Conservation (phyloP, 2,797 vertebrate species). For the Eidolon dupreanum region DNA sequence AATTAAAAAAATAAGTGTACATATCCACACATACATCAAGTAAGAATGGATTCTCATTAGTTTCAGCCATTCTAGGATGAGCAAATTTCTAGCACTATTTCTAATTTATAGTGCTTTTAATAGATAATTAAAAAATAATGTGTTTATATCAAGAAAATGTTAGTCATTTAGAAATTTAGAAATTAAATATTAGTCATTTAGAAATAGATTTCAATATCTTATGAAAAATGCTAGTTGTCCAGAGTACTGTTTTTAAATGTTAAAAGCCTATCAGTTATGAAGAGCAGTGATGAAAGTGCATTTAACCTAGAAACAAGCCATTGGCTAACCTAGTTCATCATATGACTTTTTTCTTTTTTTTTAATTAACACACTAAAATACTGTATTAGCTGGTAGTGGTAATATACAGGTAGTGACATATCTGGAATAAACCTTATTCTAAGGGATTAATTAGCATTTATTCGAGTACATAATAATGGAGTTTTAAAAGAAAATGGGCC, state of each 20-base stretch:
- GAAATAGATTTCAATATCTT: neutral
- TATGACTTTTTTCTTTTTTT: slow-evolving; percentile 27
- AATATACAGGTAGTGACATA: slow-evolving; percentile 47
- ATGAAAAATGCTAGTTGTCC: neutral
- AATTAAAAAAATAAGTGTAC: neutral
- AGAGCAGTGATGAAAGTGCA: neutral
- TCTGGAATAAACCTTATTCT: slow-evolving; percentile 33
- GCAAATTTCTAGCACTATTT: neutral
- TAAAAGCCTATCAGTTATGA: neutral
- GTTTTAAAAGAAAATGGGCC: slow-evolving; percentile 44
- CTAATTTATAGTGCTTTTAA: neutral
- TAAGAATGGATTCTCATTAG: neutral
- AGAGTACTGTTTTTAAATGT: neutral
- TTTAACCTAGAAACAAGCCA: neutral
- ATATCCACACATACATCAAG: neutral
- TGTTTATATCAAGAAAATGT: neutral
- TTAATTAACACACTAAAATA: slow-evolving; percentile 59
- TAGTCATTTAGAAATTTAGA: neutral
- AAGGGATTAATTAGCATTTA: slow-evolving; percentile 58
- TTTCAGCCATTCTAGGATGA: neutral
- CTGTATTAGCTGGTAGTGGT: neutral
- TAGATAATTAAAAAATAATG: neutral
- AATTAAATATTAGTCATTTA: neutral
- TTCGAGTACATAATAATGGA: slow-evolving; percentile 45
- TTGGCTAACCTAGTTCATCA: neutral